These are phyloP conservation scores for Limnephilus rhombicus DNA, from an alignment of 2,888 invertebrate genomes.

Conservation along the genomic window DNA sequence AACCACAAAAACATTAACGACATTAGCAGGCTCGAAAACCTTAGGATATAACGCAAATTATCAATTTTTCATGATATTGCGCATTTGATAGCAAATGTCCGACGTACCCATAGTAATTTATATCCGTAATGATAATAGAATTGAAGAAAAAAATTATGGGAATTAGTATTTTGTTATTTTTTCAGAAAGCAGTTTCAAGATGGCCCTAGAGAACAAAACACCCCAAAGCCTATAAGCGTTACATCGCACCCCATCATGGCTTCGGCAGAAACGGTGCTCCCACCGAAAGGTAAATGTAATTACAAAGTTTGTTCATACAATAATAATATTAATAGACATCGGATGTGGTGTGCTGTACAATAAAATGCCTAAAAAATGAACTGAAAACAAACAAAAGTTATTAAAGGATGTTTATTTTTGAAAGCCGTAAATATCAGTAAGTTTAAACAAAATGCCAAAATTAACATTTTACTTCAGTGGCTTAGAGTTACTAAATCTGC, in stretches of 20 bases:
- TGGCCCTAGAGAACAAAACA: conserved; percentile 17
- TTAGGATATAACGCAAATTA: background rate
- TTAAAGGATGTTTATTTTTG: background rate
- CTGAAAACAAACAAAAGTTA: background rate
- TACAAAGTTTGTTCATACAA: background rate
- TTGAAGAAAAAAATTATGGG: background rate
- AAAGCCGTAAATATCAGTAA: background rate
- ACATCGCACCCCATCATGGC: conserved; percentile 51
- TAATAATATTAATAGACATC: background rate
- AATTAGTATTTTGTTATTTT: background rate
- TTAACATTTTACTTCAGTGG: background rate
- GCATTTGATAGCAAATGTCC: background rate
- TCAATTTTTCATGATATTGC: too few species aligned
- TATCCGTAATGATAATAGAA: too few species aligned
- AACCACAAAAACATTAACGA: background rate
- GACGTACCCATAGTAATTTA: background rate
- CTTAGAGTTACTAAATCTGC: background rate
- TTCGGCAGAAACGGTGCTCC: conserved; percentile 42
- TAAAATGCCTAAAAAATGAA: background rate
- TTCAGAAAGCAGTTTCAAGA: conserved; percentile 62
- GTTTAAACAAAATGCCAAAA: background rate
- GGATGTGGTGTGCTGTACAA: background rate
- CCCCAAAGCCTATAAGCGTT: conserved; percentile 45
- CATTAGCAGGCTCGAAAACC: background rate
- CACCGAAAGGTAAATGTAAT: conserved; percentile 56